Evolutionary conservation across 2,113 vertebrate species (phyloP).

Genomic region (Mellivora capensis): DNA sequence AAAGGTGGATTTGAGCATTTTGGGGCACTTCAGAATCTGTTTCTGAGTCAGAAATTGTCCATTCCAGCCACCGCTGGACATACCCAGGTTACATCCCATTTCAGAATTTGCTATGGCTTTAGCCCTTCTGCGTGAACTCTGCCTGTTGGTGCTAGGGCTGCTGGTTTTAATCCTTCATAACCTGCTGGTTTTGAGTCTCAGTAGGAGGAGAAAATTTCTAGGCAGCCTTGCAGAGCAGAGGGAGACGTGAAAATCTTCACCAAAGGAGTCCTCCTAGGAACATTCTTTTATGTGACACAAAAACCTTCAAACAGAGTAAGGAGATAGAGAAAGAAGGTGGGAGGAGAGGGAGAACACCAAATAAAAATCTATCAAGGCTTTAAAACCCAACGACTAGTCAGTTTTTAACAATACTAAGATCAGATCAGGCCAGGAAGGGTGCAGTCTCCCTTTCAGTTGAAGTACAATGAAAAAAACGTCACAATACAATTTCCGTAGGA

Average conservation of each 20-base stretch:
- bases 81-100: rapidly evolving
- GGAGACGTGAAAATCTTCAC: not conserved
- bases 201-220: not conserved
- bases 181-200: not conserved
- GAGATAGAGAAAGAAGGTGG: not conserved
- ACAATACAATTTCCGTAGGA: conserved; percentile 40
- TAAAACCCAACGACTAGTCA: not conserved
- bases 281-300: not conserved
- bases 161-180: not conserved
- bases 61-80: not conserved
- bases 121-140: not conserved
- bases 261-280: not conserved
- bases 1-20: not conserved
- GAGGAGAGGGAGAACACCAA: not conserved
- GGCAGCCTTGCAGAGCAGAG: not conserved
- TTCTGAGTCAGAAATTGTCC: not conserved
- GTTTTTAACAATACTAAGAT: not conserved
- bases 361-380: not conserved
- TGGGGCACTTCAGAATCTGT: not conserved
- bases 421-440: not conserved
- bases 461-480: not conserved
- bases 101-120: not conserved
- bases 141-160: not conserved
- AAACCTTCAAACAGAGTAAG: not conserved
- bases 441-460: not conserved